Evolutionary conservation across 1,140 invertebrate genomes (phyloP), one percentile per base, ranked within the genome.

Genomic region (Plectrocnemia conspersa): DNA sequence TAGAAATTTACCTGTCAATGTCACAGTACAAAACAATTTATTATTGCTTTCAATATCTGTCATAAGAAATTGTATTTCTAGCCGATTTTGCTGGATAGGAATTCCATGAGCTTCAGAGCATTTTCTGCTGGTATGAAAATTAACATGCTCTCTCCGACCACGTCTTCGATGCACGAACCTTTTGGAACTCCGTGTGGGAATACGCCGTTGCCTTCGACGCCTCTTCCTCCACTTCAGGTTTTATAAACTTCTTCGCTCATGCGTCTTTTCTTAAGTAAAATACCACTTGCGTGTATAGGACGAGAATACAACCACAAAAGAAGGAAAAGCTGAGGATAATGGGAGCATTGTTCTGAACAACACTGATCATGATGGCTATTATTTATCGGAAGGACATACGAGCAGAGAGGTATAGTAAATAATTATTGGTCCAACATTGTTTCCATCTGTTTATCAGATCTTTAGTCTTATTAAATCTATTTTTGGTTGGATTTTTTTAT

Each of bases 191-290:
- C 50, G 2, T 52, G 55, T 19, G 45, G 42, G 4, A 36, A 32
- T 16, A 50, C 50, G n/a, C 59, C 59, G 1, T 4, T 50, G n/a
- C 54, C 24, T 16, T n/a, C 29, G 1, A 53, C 35, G 0, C 59
- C 54, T 11, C 33, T 61, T 13, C 59, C 59, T 11, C 50, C 54
- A 9, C 24, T 57, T 5, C 54, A 61, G 46, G 59, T 61, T 23
- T 5, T 13, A n/a, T n/a, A n/a, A n/a, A n/a, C n/a, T n/a, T n/a
- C n/a, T n/a, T n/a, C n/a, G n/a, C n/a, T n/a, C n/a, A n/a, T n/a
- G n/a, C n/a, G n/a, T n/a, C n/a, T n/a, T n/a, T n/a, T n/a, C n/a
- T n/a, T n/a, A n/a, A n/a, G n/a, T n/a, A n/a, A n/a, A n/a, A n/a
- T n/a, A n/a, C n/a, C n/a, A n/a, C n/a, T n/a, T n/a, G n/a, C n/a